These are phyloP conservation scores for Varecia variegata DNA, from an alignment of 2,797 vertebrate genomes.

Conservation along the genomic window DNA sequence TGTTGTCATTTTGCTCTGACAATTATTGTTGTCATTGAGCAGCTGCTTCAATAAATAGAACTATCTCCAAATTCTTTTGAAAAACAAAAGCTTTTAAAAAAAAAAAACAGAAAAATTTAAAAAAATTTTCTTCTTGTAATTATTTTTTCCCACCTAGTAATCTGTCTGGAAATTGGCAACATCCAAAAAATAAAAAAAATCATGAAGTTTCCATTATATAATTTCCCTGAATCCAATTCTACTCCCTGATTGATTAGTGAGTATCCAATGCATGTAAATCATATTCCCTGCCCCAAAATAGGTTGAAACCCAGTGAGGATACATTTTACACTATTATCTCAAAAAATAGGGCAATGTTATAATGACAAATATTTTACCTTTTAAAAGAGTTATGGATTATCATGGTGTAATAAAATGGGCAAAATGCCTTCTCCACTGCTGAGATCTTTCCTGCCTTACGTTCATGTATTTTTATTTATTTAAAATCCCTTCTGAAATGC, in stretches of 20 bases:
- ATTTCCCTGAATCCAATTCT: slow-evolving; percentile 20
- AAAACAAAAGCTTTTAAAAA: background rate
- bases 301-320: background rate
- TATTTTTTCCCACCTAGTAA: background rate
- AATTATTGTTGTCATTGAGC: too few species aligned
- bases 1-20: background rate
- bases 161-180: background rate
- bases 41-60: background rate
- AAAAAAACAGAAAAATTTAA: background rate
- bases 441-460: background rate
- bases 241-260: background rate
- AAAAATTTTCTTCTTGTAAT: background rate
- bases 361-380: background rate
- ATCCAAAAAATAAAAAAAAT: background rate
- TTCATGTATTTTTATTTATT: slow-evolving; percentile 23
- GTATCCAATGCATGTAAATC: background rate
- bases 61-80: background rate
- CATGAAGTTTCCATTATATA: background rate
- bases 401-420: background rate
- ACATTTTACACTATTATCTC: background rate
- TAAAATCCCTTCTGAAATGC: background rate
- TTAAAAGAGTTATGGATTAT: background rate
- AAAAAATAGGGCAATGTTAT: background rate
- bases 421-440: background rate
- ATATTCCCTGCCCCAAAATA: background rate